Percentiles rank a stretch among this genome's conserved stretches.
phyloP scores from a whole-genome alignment of 2,113 vertebrate species.

The Thalassoma bifasciatum region DNA sequence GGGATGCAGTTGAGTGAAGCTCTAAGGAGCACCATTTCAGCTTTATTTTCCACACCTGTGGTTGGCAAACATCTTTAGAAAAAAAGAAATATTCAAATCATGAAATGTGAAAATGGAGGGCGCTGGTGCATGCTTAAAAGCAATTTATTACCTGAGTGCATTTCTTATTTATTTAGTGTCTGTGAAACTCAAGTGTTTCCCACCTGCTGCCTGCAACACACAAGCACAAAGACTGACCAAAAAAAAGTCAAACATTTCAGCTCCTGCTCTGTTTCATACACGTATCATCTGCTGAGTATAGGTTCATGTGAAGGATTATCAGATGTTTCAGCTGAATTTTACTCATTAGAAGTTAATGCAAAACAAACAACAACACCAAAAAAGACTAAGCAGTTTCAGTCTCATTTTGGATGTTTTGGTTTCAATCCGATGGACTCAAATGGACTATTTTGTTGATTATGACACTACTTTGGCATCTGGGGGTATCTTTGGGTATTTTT shows the following conservation, averaged over 20 bases:
- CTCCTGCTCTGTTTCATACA: neutral
- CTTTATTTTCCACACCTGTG: constrained; percentile 6
- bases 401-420: too few species aligned
- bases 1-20: neutral
- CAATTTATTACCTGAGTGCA: constrained; percentile 61
- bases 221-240: constrained; percentile 22
- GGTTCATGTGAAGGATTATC: neutral
- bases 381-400: too few species aligned
- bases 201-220: neutral
- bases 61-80: constrained; percentile 11
- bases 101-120: constrained; percentile 29
- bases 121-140: constrained; percentile 30
- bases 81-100: constrained; percentile 35
- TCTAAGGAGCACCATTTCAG: neutral
- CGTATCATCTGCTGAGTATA: neutral
- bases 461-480: too few species aligned
- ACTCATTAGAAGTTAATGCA: too few species aligned
- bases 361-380: too few species aligned
- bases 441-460: too few species aligned
- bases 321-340: neutral
- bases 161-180: constrained; percentile 38
- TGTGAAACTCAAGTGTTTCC: neutral
- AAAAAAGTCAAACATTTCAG: constrained; percentile 4
- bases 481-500: too few species aligned
- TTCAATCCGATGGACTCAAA: too few species aligned